Base-by-base conservation (phyloP, 2,888 invertebrate genomes). In the Sphaerophoria rueppellii region DNA sequence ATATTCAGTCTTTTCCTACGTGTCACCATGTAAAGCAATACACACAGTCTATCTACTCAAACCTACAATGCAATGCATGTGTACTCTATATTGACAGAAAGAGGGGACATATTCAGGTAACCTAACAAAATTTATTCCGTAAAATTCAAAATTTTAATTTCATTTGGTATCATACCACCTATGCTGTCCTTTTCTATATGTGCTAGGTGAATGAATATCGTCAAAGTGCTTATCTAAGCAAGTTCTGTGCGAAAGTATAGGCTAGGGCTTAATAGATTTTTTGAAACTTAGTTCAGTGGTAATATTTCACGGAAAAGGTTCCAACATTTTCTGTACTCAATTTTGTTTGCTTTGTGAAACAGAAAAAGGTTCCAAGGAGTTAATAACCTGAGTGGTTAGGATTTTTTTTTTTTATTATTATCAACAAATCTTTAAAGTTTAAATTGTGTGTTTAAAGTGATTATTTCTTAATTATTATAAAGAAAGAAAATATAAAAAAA, bases 201-300 rank as follows among this genome's bases (percentile, higher is more conserved):
- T 34, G 5, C 35, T 16, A 12, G 46, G 50, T 40, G 50, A 32
- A 34, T 34, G n/a, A 61, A 46, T 50, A 50, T 16, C 65, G 48
- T 46, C 60, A 55, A 61, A 52, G 61, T 54, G 24, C 34, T 40
- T 65, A 57, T 50, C 58, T 16, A 43, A 55, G 34, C 16, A 32
- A 54, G 46, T 67, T 12, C 50, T n/a, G 48, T 12, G 67, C 52
- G 24, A 40, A 34, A 37, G n/a, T 58, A 24, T 60, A 54, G 58
- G 58, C 65, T 76, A 40, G 34, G 32, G 63, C 65, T 50, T 37
- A 63, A 43, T 32, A 55, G n/a, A 55, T 35, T 70, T 63, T 74
- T 70, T 16, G 12, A 43, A 65, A 81, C 43, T 81, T 76, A 76
- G 76, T 81, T 60, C 54, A 12, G n/a, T 50, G 16, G 24, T 24